These are phyloP conservation scores for Neodiprion lecontei DNA, from an alignment of 1,140 invertebrate genomes.

Conservation along the genomic window DNA sequence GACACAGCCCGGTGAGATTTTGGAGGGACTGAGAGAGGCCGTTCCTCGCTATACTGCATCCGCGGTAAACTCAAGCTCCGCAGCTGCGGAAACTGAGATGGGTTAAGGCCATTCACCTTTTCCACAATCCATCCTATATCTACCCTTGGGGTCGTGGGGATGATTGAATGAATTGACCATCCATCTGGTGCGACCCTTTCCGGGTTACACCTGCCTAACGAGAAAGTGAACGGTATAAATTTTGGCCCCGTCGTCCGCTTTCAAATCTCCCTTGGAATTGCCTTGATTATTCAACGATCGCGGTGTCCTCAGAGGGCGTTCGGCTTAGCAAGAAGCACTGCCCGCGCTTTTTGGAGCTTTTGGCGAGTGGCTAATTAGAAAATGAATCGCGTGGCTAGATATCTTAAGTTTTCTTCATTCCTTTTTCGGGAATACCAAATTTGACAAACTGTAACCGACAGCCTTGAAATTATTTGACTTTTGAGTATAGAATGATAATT, in stretches of 20 bases:
- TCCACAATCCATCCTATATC: not conserved
- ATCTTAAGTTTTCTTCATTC: no score
- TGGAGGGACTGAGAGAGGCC: not conserved
- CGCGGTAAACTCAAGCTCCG: not conserved
- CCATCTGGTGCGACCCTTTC: not conserved
- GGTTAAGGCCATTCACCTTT: not conserved
- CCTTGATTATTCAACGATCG: not conserved
- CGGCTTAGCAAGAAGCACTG: no score
- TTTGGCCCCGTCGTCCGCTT: not conserved
- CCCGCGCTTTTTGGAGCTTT: no score
- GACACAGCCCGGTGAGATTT: not conserved
- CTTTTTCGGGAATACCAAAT: no score
- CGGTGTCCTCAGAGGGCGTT: no score
- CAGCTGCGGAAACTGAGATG: not conserved
- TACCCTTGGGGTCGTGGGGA: not conserved
- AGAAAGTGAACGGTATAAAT: not conserved
- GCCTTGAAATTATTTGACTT: no score
- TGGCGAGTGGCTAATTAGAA: no score
- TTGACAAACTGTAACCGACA: no score
- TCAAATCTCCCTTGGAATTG: not conserved
- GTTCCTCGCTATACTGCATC: not conserved
- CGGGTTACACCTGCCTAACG: not conserved
- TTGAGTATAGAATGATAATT: no score
- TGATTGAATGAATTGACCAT: not conserved
- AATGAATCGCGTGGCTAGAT: no score